phyloP scores from a whole-genome alignment of 1,140 invertebrate genomes.

The Pseudobourletiella spinata region DNA sequence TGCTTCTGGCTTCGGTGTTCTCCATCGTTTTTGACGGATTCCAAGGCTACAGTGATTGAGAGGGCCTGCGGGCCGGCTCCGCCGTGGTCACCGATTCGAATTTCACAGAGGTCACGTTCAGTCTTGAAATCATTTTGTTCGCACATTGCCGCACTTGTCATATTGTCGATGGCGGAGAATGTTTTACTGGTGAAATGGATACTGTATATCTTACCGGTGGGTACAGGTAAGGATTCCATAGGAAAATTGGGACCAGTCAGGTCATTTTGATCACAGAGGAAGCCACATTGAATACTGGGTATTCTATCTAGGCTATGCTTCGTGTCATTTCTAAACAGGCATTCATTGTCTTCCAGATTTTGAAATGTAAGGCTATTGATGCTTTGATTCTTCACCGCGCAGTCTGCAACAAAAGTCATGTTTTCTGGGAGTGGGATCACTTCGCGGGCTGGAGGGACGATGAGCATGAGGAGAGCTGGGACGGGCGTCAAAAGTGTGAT shows the following conservation, averaged over 20 bases:
- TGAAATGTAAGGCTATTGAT: neutral
- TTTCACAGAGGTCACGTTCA: neutral
- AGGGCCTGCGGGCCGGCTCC: neutral
- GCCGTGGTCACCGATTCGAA: neutral
- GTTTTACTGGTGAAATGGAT: neutral
- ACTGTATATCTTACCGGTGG: neutral
- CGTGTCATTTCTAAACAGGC: too few relatives aligned
- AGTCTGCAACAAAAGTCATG: conserved; percentile 49
- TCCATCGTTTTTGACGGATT: neutral
- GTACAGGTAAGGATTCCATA: neutral
- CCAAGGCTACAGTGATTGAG: neutral
- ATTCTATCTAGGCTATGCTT: too few relatives aligned
- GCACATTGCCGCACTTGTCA: too few relatives aligned
- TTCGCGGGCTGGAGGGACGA: conserved; percentile 60
- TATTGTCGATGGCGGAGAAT: neutral
- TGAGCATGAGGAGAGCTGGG: conserved; percentile 54
- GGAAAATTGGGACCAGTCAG: neutral
- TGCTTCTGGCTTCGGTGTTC: neutral
- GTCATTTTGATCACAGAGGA: neutral
- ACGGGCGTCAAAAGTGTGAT: conserved; percentile 57
- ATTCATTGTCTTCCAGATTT: too few relatives aligned
- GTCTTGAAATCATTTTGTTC: too few relatives aligned
- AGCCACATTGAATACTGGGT: neutral
- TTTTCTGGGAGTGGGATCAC: conserved; percentile 52
- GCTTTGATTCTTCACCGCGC: conserved; percentile 36